Conservation (phyloP, 2,888 invertebrate genomes). For the Glyphotaelius pellucidus region DNA sequence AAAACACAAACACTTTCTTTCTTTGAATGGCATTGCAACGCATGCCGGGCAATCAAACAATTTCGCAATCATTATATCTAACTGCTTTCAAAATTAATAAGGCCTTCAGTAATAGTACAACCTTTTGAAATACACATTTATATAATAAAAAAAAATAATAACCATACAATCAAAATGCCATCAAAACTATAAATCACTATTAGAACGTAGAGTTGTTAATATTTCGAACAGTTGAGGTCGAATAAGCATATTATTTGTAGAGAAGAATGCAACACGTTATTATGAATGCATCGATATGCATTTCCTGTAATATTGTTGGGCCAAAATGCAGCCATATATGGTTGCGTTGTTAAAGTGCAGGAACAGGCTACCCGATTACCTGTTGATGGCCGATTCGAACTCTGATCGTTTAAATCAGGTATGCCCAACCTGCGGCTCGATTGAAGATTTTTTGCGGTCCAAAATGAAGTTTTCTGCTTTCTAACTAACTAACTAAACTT, state of each 20-base stretch:
- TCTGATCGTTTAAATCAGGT: background rate
- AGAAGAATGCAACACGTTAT: background rate
- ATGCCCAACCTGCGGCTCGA: too few relatives aligned
- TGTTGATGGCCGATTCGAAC: background rate
- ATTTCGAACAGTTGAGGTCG: background rate
- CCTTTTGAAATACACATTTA: background rate
- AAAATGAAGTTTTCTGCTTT: too few relatives aligned
- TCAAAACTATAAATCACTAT: background rate
- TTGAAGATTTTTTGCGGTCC: too few relatives aligned
- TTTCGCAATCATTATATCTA: background rate
- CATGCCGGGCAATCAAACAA: background rate
- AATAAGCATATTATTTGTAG: background rate
- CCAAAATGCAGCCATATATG: constrained; percentile 40
- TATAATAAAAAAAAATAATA: too few relatives aligned
- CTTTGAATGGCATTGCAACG: too few relatives aligned
- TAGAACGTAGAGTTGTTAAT: background rate
- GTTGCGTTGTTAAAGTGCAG: background rate
- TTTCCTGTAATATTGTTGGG: constrained; percentile 15
- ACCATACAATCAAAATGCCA: background rate
- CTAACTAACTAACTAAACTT: too few relatives aligned
- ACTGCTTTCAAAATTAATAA: background rate
- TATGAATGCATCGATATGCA: background rate
- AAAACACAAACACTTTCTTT: too few relatives aligned
- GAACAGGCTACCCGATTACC: background rate
- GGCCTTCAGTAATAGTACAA: background rate